Evolutionary conservation across 1,140 invertebrate species (phyloP).

Genomic region (Tetragnatha versicolor): DNA sequence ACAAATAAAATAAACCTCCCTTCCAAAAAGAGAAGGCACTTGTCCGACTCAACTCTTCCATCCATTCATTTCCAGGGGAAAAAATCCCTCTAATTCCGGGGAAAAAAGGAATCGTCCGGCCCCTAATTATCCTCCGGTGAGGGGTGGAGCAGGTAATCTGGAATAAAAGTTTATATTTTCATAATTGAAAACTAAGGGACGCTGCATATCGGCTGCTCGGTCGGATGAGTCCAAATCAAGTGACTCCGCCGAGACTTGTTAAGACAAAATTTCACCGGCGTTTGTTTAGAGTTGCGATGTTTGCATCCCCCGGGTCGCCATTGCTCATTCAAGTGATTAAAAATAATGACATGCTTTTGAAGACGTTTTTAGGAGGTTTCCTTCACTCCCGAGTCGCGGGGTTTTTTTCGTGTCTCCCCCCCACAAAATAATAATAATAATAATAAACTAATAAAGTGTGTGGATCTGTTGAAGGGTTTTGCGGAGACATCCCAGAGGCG

Average conservation of each 20-base stretch:
- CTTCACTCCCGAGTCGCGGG: background rate
- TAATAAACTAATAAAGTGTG: background rate
- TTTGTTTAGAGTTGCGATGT: background rate
- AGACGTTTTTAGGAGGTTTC: slow-evolving; percentile 15
- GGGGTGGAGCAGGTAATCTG: background rate
- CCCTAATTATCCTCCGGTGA: background rate
- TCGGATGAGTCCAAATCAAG: slow-evolving; percentile 1
- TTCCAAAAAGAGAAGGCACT: too few relatives aligned
- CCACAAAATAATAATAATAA: too few relatives aligned
- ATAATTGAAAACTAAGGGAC: slow-evolving; percentile 40
- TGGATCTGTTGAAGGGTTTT: background rate
- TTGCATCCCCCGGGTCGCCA: background rate
- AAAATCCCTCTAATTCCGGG: background rate
- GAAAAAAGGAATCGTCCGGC: background rate
- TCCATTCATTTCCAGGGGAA: too few relatives aligned
- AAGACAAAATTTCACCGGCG: background rate
- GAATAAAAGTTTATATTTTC: slow-evolving; percentile 18
- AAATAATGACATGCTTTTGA: slow-evolving; percentile 35
- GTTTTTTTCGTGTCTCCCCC: background rate
- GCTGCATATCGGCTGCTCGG: background rate
- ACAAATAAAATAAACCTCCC: too few relatives aligned
- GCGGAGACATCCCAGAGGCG: too few relatives aligned
- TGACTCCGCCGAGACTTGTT: slow-evolving; percentile 22
- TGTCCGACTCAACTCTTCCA: too few relatives aligned
- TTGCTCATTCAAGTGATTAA: slow-evolving; percentile 40